Base-by-base conservation (phyloP, 2,797 vertebrate species). In the Brachymystax lenok region DNA sequence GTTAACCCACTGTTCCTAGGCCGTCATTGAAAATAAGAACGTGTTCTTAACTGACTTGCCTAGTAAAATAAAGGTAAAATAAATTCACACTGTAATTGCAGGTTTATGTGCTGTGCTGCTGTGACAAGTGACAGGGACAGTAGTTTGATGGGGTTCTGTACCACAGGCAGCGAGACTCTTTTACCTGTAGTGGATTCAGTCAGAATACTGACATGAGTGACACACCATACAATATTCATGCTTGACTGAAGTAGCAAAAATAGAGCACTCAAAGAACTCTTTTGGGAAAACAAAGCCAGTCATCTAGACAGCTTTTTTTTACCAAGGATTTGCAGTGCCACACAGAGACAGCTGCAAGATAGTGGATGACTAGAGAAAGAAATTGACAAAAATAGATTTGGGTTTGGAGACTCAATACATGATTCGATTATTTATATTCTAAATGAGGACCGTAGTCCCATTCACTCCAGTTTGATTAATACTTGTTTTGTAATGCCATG, bases 191-290 rank as follows among this genome's bases (percentile, higher is more conserved):
- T 82, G 83, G 87, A 85, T 73, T 80, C 63, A 56, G 73, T 76
- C 79, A 76, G 74, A 80, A 74, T 81, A 79, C 79, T 84, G 87
- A 84, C 68, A 66, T 80, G 80, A 84, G 78, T 77, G 81, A 87
- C 84, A 74, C 66, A 78, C 82, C 74, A 84, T 92, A 84, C 86
- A 92, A 90, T 90, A 91, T 92, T 87, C 82, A 93, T 84, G 88
- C 78, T 71, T 50, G 71, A 40, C 76, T 75, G 76, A 79, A 79
- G 83, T 73, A 83, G 64, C 70, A 84, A 87, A 92, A 91, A 92
- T 90, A 92, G 86, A 90, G 74, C 12, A 24, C 76, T 74, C 61
- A 50, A 80, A 76, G 82, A 83, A 87, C 83, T 90, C 82, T 76
- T 51, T 52, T 74, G 78, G 54, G 50, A 54, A 64, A 81, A 1